phyloP scores from a whole-genome alignment of 2,797 vertebrate genomes.

The Sebastes oblongus region DNA sequence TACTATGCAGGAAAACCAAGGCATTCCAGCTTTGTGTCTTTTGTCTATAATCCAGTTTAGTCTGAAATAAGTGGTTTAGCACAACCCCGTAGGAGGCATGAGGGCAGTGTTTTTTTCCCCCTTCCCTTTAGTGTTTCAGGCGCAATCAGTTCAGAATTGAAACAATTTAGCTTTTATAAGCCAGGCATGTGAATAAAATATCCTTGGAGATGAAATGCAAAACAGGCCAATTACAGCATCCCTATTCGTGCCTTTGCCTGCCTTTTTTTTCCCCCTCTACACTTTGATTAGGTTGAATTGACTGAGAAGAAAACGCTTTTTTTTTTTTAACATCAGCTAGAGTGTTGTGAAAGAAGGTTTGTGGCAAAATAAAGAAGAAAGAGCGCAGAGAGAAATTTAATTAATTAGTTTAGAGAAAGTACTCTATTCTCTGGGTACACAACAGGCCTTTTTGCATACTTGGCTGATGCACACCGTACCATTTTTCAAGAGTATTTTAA shows the following conservation, averaged over 20 bases:
- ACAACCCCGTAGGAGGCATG: conserved; percentile 74
- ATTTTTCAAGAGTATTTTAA: conserved; percentile 22
- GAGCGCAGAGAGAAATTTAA: conserved; percentile 43
- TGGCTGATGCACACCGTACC: conserved; percentile 17
- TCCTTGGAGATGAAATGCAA: conserved; percentile 80
- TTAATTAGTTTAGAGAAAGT: conserved; percentile 50
- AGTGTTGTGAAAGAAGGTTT: conserved; percentile 24
- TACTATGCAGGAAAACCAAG: conserved; percentile 71
- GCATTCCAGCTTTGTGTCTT: conserved; percentile 78
- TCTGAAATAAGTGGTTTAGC: conserved; percentile 86
- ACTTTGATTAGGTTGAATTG: conserved; percentile 60
- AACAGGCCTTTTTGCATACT: conserved; percentile 31
- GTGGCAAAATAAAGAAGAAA: conserved; percentile 27
- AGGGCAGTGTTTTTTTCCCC: conserved; percentile 42
- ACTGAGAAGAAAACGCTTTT: conserved; percentile 43
- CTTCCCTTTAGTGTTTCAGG: conserved; percentile 63
- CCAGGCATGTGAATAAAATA: conserved; percentile 79
- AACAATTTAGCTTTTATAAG: conserved; percentile 83
- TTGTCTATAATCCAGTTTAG: conserved; percentile 86
- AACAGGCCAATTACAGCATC: conserved; percentile 75
- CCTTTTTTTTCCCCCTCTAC: conserved; percentile 17
- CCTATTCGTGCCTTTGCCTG: conserved; percentile 43
- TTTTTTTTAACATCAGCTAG: conserved; percentile 1
- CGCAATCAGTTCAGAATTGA: conserved; percentile 81
- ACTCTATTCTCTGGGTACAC: conserved; percentile 12